These are phyloP conservation scores for Electrophaes corylata DNA, from an alignment of 2,888 invertebrate species.

Conservation along the genomic window DNA sequence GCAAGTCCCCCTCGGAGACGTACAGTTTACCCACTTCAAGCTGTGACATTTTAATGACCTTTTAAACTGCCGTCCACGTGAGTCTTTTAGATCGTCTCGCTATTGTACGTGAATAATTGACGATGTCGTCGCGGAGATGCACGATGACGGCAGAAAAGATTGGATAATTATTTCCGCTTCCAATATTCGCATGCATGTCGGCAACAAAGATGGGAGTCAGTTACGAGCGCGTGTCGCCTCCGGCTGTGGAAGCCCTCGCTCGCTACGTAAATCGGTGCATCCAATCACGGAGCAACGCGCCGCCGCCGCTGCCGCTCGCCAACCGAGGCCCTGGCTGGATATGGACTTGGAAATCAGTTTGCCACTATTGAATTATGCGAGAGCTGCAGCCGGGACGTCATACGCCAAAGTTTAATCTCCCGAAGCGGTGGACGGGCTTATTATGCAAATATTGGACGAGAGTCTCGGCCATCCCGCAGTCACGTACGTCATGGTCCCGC, in stretches of 20 bases:
- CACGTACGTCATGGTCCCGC: conserved; percentile 63
- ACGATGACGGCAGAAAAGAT: conserved; percentile 52
- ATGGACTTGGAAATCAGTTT: conserved; percentile 76
- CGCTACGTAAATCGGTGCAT: conserved; percentile 63
- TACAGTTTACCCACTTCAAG: conserved; percentile 67
- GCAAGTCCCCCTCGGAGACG: conserved; percentile 52
- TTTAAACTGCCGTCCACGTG: conserved; percentile 69
- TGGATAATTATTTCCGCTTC: conserved; percentile 65
- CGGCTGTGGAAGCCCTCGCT: conserved; percentile 44
- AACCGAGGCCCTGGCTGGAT: conserved; percentile 52
- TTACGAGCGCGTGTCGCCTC: conserved; percentile 58
- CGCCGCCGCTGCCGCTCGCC: conserved; percentile 39
- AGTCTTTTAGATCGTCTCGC: conserved; percentile 49
- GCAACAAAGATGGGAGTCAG: conserved; percentile 58
- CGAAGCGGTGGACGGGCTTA: conserved; percentile 76
- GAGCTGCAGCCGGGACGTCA: conserved; percentile 74
- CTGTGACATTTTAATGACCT: conserved; percentile 78
- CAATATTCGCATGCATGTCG: conserved; percentile 57
- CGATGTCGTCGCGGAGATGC: conserved; percentile 44
- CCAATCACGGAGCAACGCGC: conserved; percentile 62
- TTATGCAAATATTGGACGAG: conserved; percentile 77
- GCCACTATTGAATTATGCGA: conserved; percentile 82
- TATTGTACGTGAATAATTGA: conserved; percentile 62
- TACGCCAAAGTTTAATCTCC: conserved; percentile 81
- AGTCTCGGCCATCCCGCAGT: conserved; percentile 70